These are phyloP conservation scores for Sturmia bella DNA, from an alignment of 2,888 invertebrate species.

Conservation along the genomic window DNA sequence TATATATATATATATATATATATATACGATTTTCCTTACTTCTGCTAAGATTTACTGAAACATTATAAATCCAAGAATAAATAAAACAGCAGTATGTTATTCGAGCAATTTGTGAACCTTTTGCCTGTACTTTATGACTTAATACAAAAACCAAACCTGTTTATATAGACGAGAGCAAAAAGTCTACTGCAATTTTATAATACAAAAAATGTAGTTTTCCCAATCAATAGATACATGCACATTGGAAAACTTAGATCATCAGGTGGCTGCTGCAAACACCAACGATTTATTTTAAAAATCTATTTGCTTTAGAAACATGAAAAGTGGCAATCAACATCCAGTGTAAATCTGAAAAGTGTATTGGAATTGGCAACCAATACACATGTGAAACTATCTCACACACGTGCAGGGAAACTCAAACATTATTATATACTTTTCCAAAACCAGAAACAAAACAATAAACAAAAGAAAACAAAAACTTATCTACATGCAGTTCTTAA, in stretches of 20 bases:
- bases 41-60: no score
- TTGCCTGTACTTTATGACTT: no score
- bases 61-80: no score
- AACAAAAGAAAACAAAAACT: conserved; percentile 7
- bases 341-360: conserved; percentile 38
- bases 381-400: conserved; percentile 25
- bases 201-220: conserved; percentile 50
- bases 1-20: no score
- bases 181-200: conserved; percentile 4
- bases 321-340: conserved; percentile 31
- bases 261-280: conserved; percentile 49
- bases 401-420: conserved; percentile 37
- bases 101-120: no score
- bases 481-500: conserved; percentile 8
- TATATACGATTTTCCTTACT: no score
- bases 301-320: conserved; percentile 43
- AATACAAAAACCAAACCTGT: no score
- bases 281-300: conserved; percentile 4
- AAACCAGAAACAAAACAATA: conserved; percentile 4
- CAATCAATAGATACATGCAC: conserved; percentile 62
- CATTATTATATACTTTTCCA: conserved; percentile 17
- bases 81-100: no score
- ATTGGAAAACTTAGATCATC: conserved; percentile 65
- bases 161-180: no score
- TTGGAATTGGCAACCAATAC: conserved; percentile 37